Evolutionary conservation across 2,113 vertebrate genomes (phyloP).

Genomic region (Eulemur rufifrons): DNA sequence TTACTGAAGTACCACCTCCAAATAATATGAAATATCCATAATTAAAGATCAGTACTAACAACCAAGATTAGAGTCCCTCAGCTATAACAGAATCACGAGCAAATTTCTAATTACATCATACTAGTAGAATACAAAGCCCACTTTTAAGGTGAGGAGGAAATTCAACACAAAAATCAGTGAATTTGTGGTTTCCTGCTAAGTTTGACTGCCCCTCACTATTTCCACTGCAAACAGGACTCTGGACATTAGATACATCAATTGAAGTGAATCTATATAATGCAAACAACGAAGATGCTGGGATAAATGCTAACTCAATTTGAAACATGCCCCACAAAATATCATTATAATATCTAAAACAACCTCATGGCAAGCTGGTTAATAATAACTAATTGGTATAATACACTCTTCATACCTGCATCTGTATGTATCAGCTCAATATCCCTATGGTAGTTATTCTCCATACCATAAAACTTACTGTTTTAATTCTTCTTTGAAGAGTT

Average conservation of each 20-base stretch:
- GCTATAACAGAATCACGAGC: not conserved
- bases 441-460: slow-evolving; percentile 3
- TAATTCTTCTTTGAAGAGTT: slow-evolving; percentile 99
- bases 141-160: slow-evolving; percentile 20
- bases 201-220: not conserved
- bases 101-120: not conserved
- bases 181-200: slow-evolving; percentile 11
- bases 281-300: not conserved
- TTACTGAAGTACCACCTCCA: not conserved
- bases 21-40: not conserved
- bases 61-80: not conserved
- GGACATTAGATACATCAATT: slow-evolving; percentile 14
- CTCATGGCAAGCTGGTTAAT: not conserved
- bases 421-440: not conserved
- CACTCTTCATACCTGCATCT: not conserved
- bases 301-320: slow-evolving; percentile 18
- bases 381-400: not conserved
- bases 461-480: slow-evolving; percentile 93
- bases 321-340: slow-evolving; percentile 15
- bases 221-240: slow-evolving; percentile 56
- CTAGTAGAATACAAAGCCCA: not conserved
- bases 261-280: not conserved
- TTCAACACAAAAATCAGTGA: not conserved
- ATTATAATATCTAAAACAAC: not conserved
- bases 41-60: not conserved